Evolutionary conservation across 1,140 invertebrate species (phyloP).

Genomic region (Oryctes rhinoceros): DNA sequence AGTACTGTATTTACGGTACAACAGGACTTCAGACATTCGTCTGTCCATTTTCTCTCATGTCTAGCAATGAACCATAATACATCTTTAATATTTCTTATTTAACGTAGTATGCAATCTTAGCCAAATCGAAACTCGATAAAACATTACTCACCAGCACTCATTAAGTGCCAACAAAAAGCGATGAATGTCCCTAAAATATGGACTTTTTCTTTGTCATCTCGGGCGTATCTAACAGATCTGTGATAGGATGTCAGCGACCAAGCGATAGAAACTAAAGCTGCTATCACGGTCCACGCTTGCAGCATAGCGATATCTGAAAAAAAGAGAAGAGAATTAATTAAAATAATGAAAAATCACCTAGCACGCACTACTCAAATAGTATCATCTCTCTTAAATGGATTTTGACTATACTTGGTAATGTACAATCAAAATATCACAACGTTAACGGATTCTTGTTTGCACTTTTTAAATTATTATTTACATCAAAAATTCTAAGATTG

Average conservation of each 20-base stretch:
- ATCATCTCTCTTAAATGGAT: no score
- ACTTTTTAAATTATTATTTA: no score
- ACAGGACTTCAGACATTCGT: neutral
- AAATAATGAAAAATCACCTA: neutral
- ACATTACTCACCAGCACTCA: conserved; percentile 59
- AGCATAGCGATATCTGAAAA: conserved; percentile 55
- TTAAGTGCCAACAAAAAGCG: conserved; percentile 61
- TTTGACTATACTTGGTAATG: no score
- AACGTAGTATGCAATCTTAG: no score
- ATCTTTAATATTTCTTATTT: no score
- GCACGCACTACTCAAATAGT: no score
- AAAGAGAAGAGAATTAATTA: conserved; percentile 28
- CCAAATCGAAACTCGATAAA: neutral
- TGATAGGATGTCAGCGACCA: conserved; percentile 62
- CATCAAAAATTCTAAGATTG: no score
- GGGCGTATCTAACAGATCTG: conserved; percentile 57
- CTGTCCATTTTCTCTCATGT: no score
- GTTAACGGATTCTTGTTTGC: no score
- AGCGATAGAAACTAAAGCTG: conserved; percentile 58
- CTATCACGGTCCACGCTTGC: conserved; percentile 59
- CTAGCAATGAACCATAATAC: no score
- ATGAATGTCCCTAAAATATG: conserved; percentile 56
- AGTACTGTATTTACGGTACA: neutral
- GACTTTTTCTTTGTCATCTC: conserved; percentile 61
- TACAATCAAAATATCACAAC: no score